Conservation (phyloP, 2,797 vertebrate species). For the Phoebastria nigripes region DNA sequence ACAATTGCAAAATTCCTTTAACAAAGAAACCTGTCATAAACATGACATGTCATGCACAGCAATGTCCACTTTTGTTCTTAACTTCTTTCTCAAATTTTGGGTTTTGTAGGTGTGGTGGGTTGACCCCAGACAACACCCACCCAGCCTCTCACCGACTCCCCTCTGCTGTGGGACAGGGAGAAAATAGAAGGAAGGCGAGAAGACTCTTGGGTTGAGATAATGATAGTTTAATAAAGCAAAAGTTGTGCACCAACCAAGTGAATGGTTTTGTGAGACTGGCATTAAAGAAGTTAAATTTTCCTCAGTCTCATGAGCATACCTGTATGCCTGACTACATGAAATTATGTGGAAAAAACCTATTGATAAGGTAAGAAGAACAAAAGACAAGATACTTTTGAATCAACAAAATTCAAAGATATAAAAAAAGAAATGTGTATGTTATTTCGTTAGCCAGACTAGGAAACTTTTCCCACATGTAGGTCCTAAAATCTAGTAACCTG, state of each 20-base stretch:
- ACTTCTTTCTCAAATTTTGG: not conserved
- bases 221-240: not conserved
- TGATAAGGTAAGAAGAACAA: not conserved
- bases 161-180: not conserved
- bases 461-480: not conserved
- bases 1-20: not conserved
- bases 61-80: not conserved
- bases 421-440: not conserved
- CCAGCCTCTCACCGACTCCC: not conserved
- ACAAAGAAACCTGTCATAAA: not conserved
- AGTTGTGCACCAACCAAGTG: rapidly evolving
- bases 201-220: not conserved
- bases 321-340: not conserved
- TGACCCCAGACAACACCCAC: not conserved
- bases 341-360: not conserved
- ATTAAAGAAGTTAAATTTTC: not conserved
- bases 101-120: not conserved
- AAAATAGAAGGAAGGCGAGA: not conserved
- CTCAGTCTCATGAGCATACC: not conserved
- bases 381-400: not conserved
- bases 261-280: not conserved
- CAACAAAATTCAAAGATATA: not conserved
- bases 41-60: rapidly evolving
- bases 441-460: not conserved
- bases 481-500: not conserved